A percentile compares a stretch with the other conserved stretches of the same genome.
Evolutionary conservation across 1,140 invertebrate species (phyloP).

Genomic region (Drosophila repleta): DNA sequence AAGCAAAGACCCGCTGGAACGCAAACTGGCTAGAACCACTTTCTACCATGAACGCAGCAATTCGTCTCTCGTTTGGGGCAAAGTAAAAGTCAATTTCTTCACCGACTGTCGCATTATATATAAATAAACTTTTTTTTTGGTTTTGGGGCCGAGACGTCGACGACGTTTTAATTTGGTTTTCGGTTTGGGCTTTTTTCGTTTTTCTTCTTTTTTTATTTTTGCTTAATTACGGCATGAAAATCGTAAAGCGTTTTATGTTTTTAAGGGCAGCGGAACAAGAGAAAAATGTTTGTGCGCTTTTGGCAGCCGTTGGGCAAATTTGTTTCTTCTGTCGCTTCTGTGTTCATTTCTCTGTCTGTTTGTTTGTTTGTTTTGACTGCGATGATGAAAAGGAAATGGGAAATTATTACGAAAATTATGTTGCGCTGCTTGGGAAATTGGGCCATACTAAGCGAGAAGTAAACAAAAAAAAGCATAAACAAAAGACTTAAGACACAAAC

Average conservation of each 20-base stretch:
- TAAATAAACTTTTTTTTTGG: conserved; percentile 1
- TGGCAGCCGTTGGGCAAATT: conserved; percentile 33
- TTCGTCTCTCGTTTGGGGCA: conserved; percentile 29
- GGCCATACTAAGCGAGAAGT: conserved; percentile 26
- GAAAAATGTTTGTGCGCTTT: conserved; percentile 8
- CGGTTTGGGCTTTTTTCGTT: conserved; percentile 2
- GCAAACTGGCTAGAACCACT: conserved; percentile 66
- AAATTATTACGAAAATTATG: conserved; percentile 62
- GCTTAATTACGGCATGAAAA: conserved; percentile 59
- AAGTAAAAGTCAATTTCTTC: conserved; percentile 65
- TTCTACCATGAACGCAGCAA: conserved; percentile 46
- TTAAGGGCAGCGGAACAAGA: conserved; percentile 51
- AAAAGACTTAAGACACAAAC: conserved; percentile 64
- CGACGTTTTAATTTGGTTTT: conserved; percentile 39
- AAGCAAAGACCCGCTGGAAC: conserved; percentile 3
- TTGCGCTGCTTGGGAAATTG: conserved; percentile 44
- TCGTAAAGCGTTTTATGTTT: conserved; percentile 47
- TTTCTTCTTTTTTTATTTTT: conserved; percentile 48
- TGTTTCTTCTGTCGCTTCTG: conserved; percentile 19
- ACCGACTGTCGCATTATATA: conserved; percentile 38
- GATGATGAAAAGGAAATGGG: conserved; percentile 56
- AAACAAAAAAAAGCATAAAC: conserved; percentile 39
- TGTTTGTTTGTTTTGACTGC: background rate
- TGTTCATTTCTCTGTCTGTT: conserved; percentile 18
- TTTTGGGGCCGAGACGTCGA: conserved; percentile 14